phyloP scores from a whole-genome alignment of 2,797 vertebrate genomes.

The Anguilla marmorata region DNA sequence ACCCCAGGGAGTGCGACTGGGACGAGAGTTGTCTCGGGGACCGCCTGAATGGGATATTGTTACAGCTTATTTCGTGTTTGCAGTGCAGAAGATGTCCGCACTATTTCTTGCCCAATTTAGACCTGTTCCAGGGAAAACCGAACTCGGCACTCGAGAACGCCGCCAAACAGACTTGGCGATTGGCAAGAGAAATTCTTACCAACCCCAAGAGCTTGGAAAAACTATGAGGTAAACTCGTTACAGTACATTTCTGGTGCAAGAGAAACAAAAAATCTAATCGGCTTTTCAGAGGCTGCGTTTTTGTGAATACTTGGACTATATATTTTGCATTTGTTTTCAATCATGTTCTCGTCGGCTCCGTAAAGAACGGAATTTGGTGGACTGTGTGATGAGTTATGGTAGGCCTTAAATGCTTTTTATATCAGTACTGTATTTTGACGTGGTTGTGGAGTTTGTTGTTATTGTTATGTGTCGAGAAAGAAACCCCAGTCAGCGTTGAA shows the following conservation, averaged over 20 bases:
- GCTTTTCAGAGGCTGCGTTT: not conserved
- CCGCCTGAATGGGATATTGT: constrained; percentile 83
- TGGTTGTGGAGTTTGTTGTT: too few species aligned
- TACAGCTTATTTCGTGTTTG: constrained; percentile 88
- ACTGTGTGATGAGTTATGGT: not conserved
- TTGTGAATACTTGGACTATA: not conserved
- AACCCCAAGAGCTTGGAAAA: constrained; percentile 99
- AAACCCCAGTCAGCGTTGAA: not conserved
- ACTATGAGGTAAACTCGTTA: constrained; percentile 81
- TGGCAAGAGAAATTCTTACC: constrained; percentile 86
- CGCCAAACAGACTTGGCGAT: constrained; percentile 87
- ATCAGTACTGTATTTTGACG: not conserved
- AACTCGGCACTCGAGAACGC: constrained; percentile 85
- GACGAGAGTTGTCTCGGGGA: constrained; percentile 86
- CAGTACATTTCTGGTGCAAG: constrained; percentile 28
- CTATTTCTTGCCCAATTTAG: constrained; percentile 85
- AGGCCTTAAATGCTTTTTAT: not conserved
- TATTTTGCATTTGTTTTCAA: constrained; percentile 2
- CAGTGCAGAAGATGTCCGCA: constrained; percentile 86
- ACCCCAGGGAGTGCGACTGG: constrained; percentile 86
- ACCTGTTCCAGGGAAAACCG: constrained; percentile 87
- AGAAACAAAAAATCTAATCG: constrained; percentile 17
- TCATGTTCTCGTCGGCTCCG: not conserved
- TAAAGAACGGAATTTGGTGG: not conserved
- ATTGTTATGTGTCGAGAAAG: not conserved